Percentiles rank a stretch among this genome's conserved stretches.
These are phyloP conservation scores for Otis tarda DNA, from an alignment of 2,113 vertebrate genomes.

Conservation along the genomic window DNA sequence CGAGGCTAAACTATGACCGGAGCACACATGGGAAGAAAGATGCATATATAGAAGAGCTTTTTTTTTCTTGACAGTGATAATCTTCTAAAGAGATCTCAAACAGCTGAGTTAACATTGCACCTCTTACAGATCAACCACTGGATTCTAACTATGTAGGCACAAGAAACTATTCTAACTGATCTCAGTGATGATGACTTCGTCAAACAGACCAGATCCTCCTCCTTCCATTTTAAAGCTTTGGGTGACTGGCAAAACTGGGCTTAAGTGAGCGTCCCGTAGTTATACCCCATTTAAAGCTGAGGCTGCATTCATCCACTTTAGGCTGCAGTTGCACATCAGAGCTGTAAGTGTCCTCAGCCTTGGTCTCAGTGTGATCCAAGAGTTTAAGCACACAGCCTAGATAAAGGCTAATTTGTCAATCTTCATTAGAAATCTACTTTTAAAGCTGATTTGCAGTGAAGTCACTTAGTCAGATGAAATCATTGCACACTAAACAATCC, in stretches of 20 bases:
- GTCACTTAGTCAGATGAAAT: slow-evolving; percentile 30
- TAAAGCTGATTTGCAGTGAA: background rate
- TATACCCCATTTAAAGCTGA: background rate
- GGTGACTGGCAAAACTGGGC: background rate
- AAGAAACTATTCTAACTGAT: background rate
- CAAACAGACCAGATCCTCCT: background rate
- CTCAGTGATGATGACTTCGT: background rate
- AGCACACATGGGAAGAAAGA: background rate
- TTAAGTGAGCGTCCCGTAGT: background rate
- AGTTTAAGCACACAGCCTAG: background rate
- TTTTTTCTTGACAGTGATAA: background rate
- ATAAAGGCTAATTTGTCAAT: slow-evolving; percentile 2
- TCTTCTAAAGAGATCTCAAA: background rate
- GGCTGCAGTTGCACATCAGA: background rate
- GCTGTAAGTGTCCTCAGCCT: background rate
- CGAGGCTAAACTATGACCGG: background rate
- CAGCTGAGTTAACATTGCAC: background rate
- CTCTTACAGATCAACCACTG: background rate
- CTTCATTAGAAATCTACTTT: background rate
- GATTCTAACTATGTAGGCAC: background rate
- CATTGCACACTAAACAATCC: slow-evolving; percentile 11
- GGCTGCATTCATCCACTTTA: background rate
- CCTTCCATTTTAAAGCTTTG: background rate
- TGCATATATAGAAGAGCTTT: background rate
- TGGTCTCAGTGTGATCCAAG: background rate